These are phyloP conservation scores for Leptopilina boulardi DNA, from an alignment of 1,140 invertebrate genomes.

Conservation along the genomic window DNA sequence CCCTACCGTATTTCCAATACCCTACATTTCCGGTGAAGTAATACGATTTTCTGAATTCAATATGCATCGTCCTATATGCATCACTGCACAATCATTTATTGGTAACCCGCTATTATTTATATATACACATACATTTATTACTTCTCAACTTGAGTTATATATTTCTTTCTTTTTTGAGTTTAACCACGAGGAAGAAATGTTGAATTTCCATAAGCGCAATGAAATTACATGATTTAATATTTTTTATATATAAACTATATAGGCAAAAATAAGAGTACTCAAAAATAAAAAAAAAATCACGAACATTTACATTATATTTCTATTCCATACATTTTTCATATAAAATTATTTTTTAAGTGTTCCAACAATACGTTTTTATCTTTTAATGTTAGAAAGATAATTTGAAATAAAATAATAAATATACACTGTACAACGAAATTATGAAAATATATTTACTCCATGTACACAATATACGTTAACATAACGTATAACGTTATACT, in stretches of 20 bases:
- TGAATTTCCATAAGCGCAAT: neutral
- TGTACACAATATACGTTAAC: too few relatives aligned
- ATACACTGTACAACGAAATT: too few relatives aligned
- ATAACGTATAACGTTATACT: too few relatives aligned
- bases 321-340: too few relatives aligned
- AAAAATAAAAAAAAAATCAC: too few relatives aligned
- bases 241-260: neutral
- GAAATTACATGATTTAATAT: neutral
- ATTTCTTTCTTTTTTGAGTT: neutral
- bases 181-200: neutral
- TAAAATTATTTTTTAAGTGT: too few relatives aligned
- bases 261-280: neutral
- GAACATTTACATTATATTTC: too few relatives aligned
- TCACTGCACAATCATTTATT: slow-evolving; percentile 44
- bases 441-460: too few relatives aligned
- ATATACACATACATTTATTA: neutral
- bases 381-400: too few relatives aligned
- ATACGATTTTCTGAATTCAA: slow-evolving; percentile 41
- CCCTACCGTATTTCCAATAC: slow-evolving; percentile 21
- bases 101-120: slow-evolving; percentile 4
- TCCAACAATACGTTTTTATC: too few relatives aligned
- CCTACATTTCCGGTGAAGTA: slow-evolving; percentile 40
- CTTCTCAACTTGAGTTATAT: neutral
- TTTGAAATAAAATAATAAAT: too few relatives aligned
- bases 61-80: slow-evolving; percentile 35